Conservation (phyloP, 2,888 invertebrate species). For the Drosophila subquinaria region DNA sequence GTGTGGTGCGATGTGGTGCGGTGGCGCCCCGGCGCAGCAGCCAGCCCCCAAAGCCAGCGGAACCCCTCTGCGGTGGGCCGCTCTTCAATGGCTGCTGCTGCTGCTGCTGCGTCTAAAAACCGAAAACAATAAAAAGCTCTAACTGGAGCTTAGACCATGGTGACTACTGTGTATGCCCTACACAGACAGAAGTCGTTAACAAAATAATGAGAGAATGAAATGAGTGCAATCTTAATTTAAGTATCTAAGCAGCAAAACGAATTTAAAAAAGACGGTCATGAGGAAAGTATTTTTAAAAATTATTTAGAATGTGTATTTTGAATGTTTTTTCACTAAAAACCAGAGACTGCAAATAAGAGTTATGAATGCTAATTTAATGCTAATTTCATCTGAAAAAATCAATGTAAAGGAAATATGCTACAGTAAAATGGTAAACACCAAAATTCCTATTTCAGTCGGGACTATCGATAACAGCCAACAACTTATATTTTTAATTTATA, state of each 20-base stretch:
- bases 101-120: constrained; percentile 75
- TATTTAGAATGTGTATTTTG: too few relatives aligned
- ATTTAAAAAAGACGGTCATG: too few relatives aligned
- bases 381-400: too few relatives aligned
- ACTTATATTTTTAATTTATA: too few relatives aligned
- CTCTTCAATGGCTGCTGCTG: constrained; percentile 69
- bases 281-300: too few relatives aligned
- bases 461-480: too few relatives aligned
- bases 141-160: constrained; percentile 22
- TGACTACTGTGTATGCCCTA: constrained; percentile 41
- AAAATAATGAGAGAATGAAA: not conserved
- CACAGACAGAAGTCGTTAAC: not conserved
- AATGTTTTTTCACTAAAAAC: too few relatives aligned
- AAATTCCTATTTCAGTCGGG: too few relatives aligned
- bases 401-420: too few relatives aligned
- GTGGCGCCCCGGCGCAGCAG: constrained; percentile 38
- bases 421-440: too few relatives aligned
- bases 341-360: too few relatives aligned
- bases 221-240: not conserved
- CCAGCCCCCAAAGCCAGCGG: constrained; percentile 17
- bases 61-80: constrained; percentile 48
- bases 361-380: too few relatives aligned
- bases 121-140: constrained; percentile 78
- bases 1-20: constrained; percentile 27
- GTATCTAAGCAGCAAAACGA: not conserved